Conservation (phyloP, 2,888 invertebrate species). For the Cyclophora albipunctata region DNA sequence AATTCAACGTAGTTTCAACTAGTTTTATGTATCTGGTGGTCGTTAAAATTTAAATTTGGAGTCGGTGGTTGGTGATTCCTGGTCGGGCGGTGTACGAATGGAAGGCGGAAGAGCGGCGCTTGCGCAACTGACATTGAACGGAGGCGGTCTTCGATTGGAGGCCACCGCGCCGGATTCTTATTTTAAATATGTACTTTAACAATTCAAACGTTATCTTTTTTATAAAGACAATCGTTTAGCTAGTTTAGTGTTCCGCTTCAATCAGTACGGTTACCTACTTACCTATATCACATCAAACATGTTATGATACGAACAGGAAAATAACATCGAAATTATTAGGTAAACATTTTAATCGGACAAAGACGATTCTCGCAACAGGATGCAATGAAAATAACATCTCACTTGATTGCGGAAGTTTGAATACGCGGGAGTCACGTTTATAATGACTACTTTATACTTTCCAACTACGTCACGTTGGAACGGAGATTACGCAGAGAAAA, state of each 20-base stretch:
- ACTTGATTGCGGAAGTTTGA: conserved; percentile 9
- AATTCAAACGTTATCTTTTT: conserved; percentile 31
- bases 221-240: background rate
- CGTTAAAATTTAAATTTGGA: conserved; percentile 50
- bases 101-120: conserved; percentile 68
- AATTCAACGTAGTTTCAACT: background rate
- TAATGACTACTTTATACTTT: conserved; percentile 14
- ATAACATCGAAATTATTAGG: conserved; percentile 18
- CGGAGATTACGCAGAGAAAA: conserved; percentile 11
- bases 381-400: conserved; percentile 31
- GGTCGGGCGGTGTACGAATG: conserved; percentile 44
- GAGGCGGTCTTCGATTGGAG: conserved; percentile 56
- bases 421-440: conserved; percentile 27
- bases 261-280: background rate
- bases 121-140: conserved; percentile 74
- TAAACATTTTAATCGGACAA: conserved; percentile 28
- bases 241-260: conserved; percentile 1
- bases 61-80: conserved; percentile 45
- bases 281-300: too few species aligned
- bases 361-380: conserved; percentile 44
- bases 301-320: conserved; percentile 34
- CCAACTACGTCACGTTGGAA: conserved; percentile 9
- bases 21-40: conserved; percentile 8
- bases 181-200: conserved; percentile 37
- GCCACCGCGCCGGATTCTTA: conserved; percentile 59